Evolutionary conservation across 2,113 vertebrate species (phyloP), one percentile per base, ranked within the genome.

Genomic region (Passer domesticus): DNA sequence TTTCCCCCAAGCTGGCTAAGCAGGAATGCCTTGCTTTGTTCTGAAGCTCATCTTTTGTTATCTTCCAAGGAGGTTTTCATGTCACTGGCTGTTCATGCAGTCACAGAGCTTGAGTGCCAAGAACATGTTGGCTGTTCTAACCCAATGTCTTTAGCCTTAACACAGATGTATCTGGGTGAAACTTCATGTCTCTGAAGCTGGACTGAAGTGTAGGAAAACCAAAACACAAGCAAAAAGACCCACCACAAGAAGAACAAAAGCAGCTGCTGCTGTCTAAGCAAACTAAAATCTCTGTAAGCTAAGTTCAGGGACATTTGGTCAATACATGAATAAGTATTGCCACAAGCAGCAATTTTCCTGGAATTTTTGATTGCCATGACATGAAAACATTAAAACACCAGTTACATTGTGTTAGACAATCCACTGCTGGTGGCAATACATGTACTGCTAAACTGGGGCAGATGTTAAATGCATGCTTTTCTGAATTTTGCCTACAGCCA

Each of bases 381-480:
- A 92, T 52, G 76, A 67, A 64, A 18, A 4, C 9, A 85, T 52
- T 60, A 77, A 86, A 94, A 74, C 59, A 70, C 15, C 44, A 70
- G 72, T 55, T 67, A 93, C 33, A 31, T 31, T 92, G 72, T n/a
- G 50, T 66, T 70, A 94, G 63, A 80, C 72, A 83, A 83, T 53
- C 72, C 88, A 77, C 39, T 66, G 85, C 90, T 92, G 67, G 55
- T 88, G 75, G 92, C 15, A 24, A 87, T 41, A 68, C 8, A 75
- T 1, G 2, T 27, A 53, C 55, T 69, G 63, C 79, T 88, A 80
- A 95, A 93, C 23, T 78, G 35, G 44, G 90, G 67, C 50, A 94
- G 91, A 88, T 62, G 94, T 68, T 91, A 89, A 81, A 66, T 81
- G 79, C 69, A 93, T 25, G 89, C 86, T 90, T 92, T 74, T 83